Evolutionary conservation across 2,888 invertebrate genomes (phyloP), one percentile per base, ranked within the genome.

Genomic region (Brachynemurus nebulosus): DNA sequence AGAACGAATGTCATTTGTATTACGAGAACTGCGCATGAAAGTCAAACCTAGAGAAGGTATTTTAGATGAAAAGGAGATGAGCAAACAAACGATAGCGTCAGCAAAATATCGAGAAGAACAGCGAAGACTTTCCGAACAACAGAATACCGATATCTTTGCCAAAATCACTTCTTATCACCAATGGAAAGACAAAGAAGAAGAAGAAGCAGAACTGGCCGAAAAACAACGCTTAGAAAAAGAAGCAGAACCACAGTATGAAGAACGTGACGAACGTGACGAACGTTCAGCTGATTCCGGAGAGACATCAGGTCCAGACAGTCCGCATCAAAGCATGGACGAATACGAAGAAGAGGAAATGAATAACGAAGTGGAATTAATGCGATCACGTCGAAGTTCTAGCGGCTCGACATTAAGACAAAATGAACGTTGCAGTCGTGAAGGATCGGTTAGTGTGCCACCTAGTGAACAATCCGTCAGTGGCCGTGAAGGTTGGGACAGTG

Each of bases 241-340:
- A 40, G 38, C 45, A 23, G 12, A 39, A 44, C 17, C 39, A 25
- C 30, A 44, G 42, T 38, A 19, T 16, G 49, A 51, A 48, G 53
- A 18, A 20, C 51, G 48, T 33, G 49, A 42, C 37, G 50, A 48
- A 21, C 19, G 45, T 9, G 49, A 48, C 17, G 76, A 72, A 27
- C 74, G 74, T 41, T 85, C 86, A 8, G n/a, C n/a, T n/a, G n/a
- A n/a, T n/a, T 88, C 88, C 0, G 88, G 89, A 2, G 86, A 84
- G 55, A 90, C 90, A 11, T 88, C 88, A 7, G 90, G 90, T 0
- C 90, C 90, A 0, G 89, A 90, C 54, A 86, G 85, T 59, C 88
- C 88, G 2, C 78, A 79, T 5, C 68, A 76, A 50, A 84, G 83
- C 55, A 79, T 79, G 47, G 80, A 81, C 50, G 82, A 83, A 53